These are phyloP conservation scores for Heliconius erato DNA, from an alignment of 2,888 invertebrate genomes.

Conservation along the genomic window DNA sequence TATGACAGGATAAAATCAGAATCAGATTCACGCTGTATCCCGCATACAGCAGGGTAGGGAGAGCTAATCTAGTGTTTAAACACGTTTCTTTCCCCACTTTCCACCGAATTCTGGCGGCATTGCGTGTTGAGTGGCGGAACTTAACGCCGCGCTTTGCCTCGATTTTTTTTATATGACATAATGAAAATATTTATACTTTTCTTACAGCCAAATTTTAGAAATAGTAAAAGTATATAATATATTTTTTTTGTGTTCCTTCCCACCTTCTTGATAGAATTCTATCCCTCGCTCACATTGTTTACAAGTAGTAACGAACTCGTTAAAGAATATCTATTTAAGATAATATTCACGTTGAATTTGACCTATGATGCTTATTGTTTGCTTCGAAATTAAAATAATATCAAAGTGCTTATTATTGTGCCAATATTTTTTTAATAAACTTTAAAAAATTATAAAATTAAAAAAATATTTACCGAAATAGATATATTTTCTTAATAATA, in stretches of 20 bases:
- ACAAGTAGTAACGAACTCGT: constrained; percentile 23
- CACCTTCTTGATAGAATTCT: not conserved
- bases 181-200: not conserved
- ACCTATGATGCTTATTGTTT: constrained; percentile 14
- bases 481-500: no score
- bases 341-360: constrained; percentile 2
- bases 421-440: no score
- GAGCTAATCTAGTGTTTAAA: no score
- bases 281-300: not conserved
- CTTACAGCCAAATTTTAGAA: not conserved
- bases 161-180: not conserved
- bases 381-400: not conserved
- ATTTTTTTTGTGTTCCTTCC: not conserved
- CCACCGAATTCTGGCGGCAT: no score
- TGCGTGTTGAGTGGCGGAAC: no score
- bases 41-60: no score
- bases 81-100: no score
- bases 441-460: not conserved
- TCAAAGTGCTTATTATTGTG: no score
- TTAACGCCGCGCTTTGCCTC: no score
- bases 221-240: not conserved
- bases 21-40: no score
- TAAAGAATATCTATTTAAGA: constrained; percentile 14
- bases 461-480: no score
- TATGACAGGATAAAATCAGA: not conserved